These are phyloP conservation scores for Danio tinwini DNA, from an alignment of 2,797 vertebrate genomes.

Conservation along the genomic window DNA sequence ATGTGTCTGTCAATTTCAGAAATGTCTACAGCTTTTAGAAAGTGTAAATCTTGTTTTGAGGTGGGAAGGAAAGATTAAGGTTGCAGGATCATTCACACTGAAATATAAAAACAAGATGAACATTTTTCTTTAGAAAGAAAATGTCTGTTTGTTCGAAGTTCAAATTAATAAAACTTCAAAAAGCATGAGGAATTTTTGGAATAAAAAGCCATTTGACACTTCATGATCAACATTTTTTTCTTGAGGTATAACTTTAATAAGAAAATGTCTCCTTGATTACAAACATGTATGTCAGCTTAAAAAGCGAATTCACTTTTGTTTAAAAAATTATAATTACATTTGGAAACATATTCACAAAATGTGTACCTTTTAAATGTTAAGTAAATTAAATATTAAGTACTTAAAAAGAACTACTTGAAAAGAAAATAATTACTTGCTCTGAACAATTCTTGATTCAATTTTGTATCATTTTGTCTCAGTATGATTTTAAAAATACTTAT, in stretches of 20 bases:
- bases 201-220: no score
- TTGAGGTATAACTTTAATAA: no score
- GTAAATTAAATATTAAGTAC: no score
- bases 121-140: not conserved
- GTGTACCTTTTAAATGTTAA: no score
- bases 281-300: not conserved
- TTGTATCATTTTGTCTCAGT: no score
- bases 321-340: not conserved
- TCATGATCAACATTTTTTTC: no score
- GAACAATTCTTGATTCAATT: no score
- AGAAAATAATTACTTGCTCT: no score
- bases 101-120: not conserved
- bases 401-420: no score
- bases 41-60: slow-evolving; percentile 18
- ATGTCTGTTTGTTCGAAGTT: not conserved
- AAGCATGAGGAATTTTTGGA: no score
- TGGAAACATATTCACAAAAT: not conserved
- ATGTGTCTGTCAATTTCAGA: slow-evolving; percentile 25
- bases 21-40: slow-evolving; percentile 56
- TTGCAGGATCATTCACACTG: not conserved
- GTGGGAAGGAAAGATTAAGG: slow-evolving; percentile 15
- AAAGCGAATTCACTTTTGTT: not conserved
- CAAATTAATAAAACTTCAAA: not conserved
- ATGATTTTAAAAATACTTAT: no score
- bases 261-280: no score